Percentiles rank a stretch among this genome's conserved stretches.
Conservation (phyloP, 1,140 invertebrate genomes). For the Leptoteleia sp. region DNA sequence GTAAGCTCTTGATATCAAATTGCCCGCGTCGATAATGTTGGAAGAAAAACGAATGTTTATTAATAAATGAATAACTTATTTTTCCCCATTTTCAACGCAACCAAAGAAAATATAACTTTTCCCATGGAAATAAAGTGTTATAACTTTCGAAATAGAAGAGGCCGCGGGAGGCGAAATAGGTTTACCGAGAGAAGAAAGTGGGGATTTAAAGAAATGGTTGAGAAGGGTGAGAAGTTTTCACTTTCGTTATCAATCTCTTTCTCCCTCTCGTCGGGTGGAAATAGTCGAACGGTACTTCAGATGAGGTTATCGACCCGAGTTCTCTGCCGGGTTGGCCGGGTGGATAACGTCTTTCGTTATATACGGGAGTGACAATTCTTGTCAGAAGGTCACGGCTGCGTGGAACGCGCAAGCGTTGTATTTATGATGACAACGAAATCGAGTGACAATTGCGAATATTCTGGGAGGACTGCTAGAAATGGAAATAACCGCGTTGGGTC, state of each 20-base stretch:
- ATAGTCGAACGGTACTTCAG: slow-evolving; percentile 9
- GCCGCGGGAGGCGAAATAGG: too few species aligned
- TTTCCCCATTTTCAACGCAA: too few species aligned
- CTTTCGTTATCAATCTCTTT: slow-evolving; percentile 24
- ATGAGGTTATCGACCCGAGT: slow-evolving; percentile 52
- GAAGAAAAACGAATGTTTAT: too few species aligned
- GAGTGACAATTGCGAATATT: background rate
- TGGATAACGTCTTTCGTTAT: slow-evolving; percentile 35
- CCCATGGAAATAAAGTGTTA: too few species aligned
- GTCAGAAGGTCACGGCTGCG: slow-evolving; percentile 40
- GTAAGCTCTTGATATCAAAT: too few species aligned
- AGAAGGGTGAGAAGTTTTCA: slow-evolving; percentile 20
- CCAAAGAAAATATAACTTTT: too few species aligned
- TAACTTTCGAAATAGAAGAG: too few species aligned
- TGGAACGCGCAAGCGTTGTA: slow-evolving; percentile 37
- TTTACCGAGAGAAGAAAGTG: too few species aligned
- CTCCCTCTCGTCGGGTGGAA: slow-evolving; percentile 15
- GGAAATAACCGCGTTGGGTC: too few species aligned
- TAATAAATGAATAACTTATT: too few species aligned
- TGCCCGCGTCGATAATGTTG: too few species aligned
- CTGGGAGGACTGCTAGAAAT: too few species aligned
- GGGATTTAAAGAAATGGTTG: background rate
- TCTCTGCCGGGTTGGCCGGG: slow-evolving; percentile 12
- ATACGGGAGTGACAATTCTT: slow-evolving; percentile 39
- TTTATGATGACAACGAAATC: slow-evolving; percentile 11